Conservation (phyloP, 2,797 vertebrate genomes). For the Platyrinchus mystaceus region DNA sequence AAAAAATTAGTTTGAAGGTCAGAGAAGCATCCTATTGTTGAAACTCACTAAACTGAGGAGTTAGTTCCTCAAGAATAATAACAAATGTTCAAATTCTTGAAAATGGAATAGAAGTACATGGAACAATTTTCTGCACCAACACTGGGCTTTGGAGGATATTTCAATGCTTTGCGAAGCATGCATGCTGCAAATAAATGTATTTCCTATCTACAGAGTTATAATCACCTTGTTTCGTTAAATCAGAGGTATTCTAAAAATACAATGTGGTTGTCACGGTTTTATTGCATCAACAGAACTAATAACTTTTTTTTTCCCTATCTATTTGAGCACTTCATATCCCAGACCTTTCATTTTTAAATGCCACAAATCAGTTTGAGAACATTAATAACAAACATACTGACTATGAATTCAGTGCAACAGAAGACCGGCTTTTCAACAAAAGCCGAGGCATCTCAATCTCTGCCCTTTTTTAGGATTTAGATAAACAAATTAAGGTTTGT, state of each 20-base stretch:
- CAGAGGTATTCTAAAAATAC: background rate
- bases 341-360: background rate
- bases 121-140: background rate
- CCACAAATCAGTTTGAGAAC: background rate
- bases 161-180: background rate
- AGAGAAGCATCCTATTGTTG: background rate
- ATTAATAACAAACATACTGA: background rate
- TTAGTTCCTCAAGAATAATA: background rate
- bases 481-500: background rate
- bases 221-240: background rate
- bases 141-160: background rate
- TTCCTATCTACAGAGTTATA: background rate
- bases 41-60: background rate
- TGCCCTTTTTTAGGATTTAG: background rate
- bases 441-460: background rate
- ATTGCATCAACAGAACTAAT: background rate
- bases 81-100: background rate
- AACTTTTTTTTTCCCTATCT: background rate
- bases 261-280: background rate
- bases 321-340: background rate
- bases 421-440: background rate
- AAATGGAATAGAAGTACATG: background rate
- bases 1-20: background rate
- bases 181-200: background rate
- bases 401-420: background rate